Evolutionary conservation across 2,113 vertebrate genomes (phyloP).

Genomic region (Triplophysa dalaica): DNA sequence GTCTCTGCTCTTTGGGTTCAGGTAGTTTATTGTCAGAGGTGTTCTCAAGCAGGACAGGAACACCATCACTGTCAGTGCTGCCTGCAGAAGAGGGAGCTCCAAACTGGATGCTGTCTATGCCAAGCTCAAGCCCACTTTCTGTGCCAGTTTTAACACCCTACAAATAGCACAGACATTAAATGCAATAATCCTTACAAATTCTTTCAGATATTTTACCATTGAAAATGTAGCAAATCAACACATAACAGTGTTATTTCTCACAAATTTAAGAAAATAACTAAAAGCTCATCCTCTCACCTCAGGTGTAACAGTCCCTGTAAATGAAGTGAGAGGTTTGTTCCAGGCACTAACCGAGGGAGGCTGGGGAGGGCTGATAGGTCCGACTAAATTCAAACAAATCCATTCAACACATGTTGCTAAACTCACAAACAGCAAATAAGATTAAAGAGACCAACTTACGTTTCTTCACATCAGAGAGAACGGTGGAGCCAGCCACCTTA

Average conservation of each 20-base stretch:
- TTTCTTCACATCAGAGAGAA: slow-evolving; percentile 91
- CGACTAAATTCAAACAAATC: slow-evolving; percentile 74
- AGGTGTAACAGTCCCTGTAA: slow-evolving; percentile 81
- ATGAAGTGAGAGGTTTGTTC: slow-evolving; percentile 98
- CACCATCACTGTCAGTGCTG: slow-evolving; percentile 89
- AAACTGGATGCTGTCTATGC: slow-evolving; percentile 95
- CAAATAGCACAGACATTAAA: background rate
- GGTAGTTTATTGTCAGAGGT: slow-evolving; percentile 83
- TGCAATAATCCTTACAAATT: no score
- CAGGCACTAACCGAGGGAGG: slow-evolving; percentile 97
- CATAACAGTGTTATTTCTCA: background rate
- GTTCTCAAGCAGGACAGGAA: slow-evolving; percentile 83
- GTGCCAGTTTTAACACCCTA: slow-evolving; percentile 82
- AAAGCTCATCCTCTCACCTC: slow-evolving; percentile 76
- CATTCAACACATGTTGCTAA: slow-evolving; percentile 37
- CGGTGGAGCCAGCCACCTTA: slow-evolving; percentile 81
- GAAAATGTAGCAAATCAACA: background rate
- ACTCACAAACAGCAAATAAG: background rate
- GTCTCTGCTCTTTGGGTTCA: slow-evolving; percentile 96
- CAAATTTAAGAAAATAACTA: background rate
- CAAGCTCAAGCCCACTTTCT: slow-evolving; percentile 83
- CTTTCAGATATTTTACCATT: no score
- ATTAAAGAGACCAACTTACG: slow-evolving; percentile 71
- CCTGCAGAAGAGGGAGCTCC: slow-evolving; percentile 92
- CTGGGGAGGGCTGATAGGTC: slow-evolving; percentile 94